phyloP scores from a whole-genome alignment of 2,888 invertebrate genomes.

The Pseudococcus viburni region DNA sequence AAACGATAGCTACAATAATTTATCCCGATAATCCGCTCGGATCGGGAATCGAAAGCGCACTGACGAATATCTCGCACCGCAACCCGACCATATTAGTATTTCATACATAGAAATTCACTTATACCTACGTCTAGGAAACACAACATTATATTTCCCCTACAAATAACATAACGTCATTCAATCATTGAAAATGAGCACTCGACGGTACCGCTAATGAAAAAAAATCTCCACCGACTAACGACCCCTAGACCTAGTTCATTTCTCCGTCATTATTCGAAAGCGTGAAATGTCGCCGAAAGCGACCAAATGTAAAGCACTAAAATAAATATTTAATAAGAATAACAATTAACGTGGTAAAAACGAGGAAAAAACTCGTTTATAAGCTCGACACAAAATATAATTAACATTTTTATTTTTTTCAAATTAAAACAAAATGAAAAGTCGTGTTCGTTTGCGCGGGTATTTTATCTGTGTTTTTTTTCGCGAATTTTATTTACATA shows the following conservation, averaged over 20 bases:
- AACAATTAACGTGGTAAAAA: slow-evolving; percentile 13
- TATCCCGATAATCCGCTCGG: neutral
- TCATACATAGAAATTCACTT: neutral
- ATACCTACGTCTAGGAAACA: neutral
- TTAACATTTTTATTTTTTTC: slow-evolving; percentile 33
- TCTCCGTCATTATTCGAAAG: neutral
- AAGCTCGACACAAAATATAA: slow-evolving; percentile 22
- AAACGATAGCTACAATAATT: neutral
- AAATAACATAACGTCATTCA: neutral
- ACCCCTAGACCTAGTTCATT: neutral
- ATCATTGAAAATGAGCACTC: neutral
- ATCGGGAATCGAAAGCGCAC: neutral
- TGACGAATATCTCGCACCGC: neutral
- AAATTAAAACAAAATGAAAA: slow-evolving; percentile 40
- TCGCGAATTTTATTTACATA: neutral
- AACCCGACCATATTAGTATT: neutral
- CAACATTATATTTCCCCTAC: neutral
- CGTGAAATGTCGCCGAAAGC: slow-evolving; percentile 29
- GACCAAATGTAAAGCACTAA: slow-evolving; percentile 20
- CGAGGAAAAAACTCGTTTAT: slow-evolving; percentile 23
- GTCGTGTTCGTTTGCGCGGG: neutral
- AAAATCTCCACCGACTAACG: neutral
- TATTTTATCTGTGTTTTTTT: neutral
- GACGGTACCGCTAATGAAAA: neutral
- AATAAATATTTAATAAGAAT: slow-evolving; percentile 29